Evolutionary conservation across 1,140 invertebrate genomes (phyloP), one percentile per base, ranked within the genome.

Genomic region (Aphaenogaster rudis): DNA sequence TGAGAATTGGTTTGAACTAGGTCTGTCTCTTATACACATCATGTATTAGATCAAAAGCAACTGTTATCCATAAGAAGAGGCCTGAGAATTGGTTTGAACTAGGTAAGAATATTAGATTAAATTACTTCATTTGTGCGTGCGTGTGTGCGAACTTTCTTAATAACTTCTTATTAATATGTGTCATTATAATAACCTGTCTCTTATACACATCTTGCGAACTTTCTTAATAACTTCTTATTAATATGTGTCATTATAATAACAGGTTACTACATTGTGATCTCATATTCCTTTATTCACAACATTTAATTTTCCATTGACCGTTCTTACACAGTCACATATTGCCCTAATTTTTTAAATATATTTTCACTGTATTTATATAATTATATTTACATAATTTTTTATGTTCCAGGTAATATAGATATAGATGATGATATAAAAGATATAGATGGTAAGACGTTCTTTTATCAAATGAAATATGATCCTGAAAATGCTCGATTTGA

Each of bases 401-500:
- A 52, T 63, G 17, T 57, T 78, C 63, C 36, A 93, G 92, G 91
- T 74, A 91, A 92, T 63, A 88, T 54, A 5, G 77, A 92, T 33
- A 42, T 78, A 28, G 91, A 94, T 48, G 94, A 95, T 72, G 92
- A 95, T 48, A 90, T 94, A 61, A 94, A 95, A 76, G 95, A 96
- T 79, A 95, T 96, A 91, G 96, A 97, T 92, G 96, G 96, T 11
- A 96, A 96, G 93, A 96, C 96, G 59, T 97, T 97, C 90, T 97
- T 96, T 93, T 97, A 96, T 93, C 96, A 96, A 79, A 97, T 97
- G 94, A 96, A 96, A 93, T 98, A 98, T 92, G 96, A 97, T 88
- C 94, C 96, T 69, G 96, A 97, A 79, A 95, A 94, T 54, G 97
- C 96, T 59, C 95, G 98, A 71, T 98, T 98, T 95, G 97, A 97